Conservation (phyloP, 2,797 vertebrate genomes). For the Hyperoplus immaculatus region DNA sequence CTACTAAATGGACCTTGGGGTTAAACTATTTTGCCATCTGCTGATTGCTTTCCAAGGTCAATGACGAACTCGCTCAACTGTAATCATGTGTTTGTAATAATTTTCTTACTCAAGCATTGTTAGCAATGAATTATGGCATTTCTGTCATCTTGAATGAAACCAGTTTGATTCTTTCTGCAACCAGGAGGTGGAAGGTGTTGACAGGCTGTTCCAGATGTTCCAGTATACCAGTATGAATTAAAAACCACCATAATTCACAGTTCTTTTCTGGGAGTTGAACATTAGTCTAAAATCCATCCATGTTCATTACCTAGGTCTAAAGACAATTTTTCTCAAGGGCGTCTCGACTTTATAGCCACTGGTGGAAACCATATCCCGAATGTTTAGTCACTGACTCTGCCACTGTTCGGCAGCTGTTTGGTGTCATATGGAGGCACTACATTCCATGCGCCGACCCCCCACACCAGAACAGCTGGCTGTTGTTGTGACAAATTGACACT, state of each 20-base stretch:
- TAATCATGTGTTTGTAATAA: background rate
- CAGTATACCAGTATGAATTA: too few relatives aligned
- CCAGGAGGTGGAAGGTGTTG: background rate
- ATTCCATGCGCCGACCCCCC: conserved; percentile 44
- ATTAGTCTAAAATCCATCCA: too few relatives aligned
- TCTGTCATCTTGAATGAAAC: too few relatives aligned
- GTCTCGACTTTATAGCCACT: conserved; percentile 27
- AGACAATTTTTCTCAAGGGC: conserved; percentile 30
- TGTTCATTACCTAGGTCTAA: background rate
- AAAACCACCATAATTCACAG: too few relatives aligned
- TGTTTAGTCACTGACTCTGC: conserved; percentile 12
- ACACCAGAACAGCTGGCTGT: conserved; percentile 63
- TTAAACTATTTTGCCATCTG: background rate
- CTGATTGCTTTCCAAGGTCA: background rate
- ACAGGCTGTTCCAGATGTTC: background rate
- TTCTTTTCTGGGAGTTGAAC: too few relatives aligned
- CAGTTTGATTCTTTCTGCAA: background rate
- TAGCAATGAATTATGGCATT: background rate
- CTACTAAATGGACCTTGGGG: background rate
- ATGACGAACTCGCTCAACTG: background rate
- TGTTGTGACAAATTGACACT: conserved; percentile 52
- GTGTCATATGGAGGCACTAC: conserved; percentile 49
- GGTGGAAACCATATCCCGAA: conserved; percentile 25
- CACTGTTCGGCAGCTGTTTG: conserved; percentile 52
- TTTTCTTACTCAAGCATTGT: background rate